Evolutionary conservation across 2,797 vertebrate genomes (phyloP), one percentile per base, ranked within the genome.

Genomic region (Pipistrellus kuhlii): DNA sequence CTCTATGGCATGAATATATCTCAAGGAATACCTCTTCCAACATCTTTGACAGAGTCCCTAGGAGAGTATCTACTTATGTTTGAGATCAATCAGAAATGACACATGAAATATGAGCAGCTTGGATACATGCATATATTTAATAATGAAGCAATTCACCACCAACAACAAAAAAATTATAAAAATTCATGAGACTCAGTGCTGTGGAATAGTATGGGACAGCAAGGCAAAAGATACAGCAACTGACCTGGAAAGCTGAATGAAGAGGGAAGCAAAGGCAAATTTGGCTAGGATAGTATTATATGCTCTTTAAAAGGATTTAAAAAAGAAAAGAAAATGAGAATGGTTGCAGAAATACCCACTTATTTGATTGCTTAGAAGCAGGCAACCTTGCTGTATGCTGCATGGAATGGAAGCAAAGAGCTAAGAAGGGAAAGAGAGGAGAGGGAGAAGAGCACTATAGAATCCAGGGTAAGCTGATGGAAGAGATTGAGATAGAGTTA

Each of bases 111-210:
- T 75, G 72, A 95, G 32, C n/a, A 89, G 90, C 25, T 96, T 97
- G 78, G 68, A 95, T 81, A 95, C 91, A 97, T 96, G 95, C 91
- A 95, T 95, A 95, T 95, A 90, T 97, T 96, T 97, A 96, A 97
- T 96, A 95, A 93, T 87, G 92, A 94, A 96, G 94, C 80, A 94
- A 77, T 95, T 94, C 27, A 78, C 88, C 90, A 92, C 93, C 80
- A 94, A 85, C 84, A 89, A 91, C 41, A 51, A 85, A 94, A 78
- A 85, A 91, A 55, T 76, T 78, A 94, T 66, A 96, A 93, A 97
- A 93, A 88, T 78, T 96, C 57, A 83, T 72, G 83, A 95, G 81
- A 94, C 62, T 69, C 78, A 94, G 59, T 90, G 82, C 90, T 93
- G 77, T 94, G 48, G 85, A 94, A 94, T 41, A 94, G 64, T 81